Evolutionary conservation across 2,888 invertebrate species (phyloP).

Genomic region (Parnassius smintheus): DNA sequence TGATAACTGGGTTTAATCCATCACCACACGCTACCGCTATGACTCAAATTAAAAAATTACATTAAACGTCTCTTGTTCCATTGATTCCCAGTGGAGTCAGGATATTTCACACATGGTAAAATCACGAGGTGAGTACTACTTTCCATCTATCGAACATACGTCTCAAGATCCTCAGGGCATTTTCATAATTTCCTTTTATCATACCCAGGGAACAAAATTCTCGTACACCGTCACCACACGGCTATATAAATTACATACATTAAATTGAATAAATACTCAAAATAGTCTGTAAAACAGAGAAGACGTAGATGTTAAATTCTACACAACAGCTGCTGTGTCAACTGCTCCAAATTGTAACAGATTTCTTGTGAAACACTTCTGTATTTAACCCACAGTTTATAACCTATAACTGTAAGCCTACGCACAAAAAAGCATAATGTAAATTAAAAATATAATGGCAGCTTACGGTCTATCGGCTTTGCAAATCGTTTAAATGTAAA

Average conservation of each 20-base stretch:
- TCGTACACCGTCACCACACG: too few relatives aligned
- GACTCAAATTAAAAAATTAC: neutral
- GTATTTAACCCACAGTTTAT: conserved; percentile 8
- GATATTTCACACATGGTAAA: too few relatives aligned
- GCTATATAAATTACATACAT: too few relatives aligned
- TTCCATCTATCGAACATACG: too few relatives aligned
- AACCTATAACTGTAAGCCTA: neutral
- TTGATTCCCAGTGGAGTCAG: too few relatives aligned
- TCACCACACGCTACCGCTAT: neutral
- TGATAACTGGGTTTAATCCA: conserved; percentile 2
- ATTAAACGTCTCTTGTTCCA: too few relatives aligned
- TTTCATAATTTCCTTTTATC: too few relatives aligned
- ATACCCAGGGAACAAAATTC: too few relatives aligned
- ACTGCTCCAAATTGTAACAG: conserved; percentile 14
- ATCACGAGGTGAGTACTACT: too few relatives aligned
- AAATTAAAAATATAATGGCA: neutral
- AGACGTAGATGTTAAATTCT: neutral
- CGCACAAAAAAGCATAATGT: conserved; percentile 2
- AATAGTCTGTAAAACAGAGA: neutral
- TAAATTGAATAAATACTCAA: neutral
- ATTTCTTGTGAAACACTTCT: conserved; percentile 22
- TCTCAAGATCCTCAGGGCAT: too few relatives aligned
- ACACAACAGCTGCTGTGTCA: conserved; percentile 14
- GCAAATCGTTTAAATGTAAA: conserved; percentile 27
- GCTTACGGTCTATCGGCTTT: conserved; percentile 27